Evolutionary conservation across 2,888 invertebrate genomes (phyloP), one percentile per base, ranked within the genome.

Genomic region (Lypha dubia): DNA sequence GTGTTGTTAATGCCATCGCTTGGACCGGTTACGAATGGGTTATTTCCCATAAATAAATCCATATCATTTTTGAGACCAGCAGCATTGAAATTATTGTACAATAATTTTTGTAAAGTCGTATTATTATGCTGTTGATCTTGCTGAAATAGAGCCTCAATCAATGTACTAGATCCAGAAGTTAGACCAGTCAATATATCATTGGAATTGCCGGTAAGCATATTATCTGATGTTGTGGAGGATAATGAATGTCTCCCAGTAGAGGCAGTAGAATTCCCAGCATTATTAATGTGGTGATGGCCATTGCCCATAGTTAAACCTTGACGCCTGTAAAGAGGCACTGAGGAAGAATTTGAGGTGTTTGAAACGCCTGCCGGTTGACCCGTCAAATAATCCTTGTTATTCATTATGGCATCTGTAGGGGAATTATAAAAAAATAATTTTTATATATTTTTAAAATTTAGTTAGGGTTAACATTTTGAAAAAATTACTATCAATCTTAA

Each of bases 311-410:
- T 62, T 86, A 91, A 88, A 7, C 92, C 92, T 86, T 93, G 93
- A 1, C 93, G 91, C 22, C 93, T 91, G 87, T 94, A 93, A 46
- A 94, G 89, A 3, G 94, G 94, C 74, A 93, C 92, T 4, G 93
- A 93, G 3, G 87, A 85, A 62, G 88, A 70, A 46, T 70, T 84
- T 17, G 84, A 87, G n/a, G 87, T 74, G 15, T 84, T 80, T 11
- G 87, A 62, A 67, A 84, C 87, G 28, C 86, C 84, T 20, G 74
- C 74, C 0, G 75, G 84, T 62, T 77, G 84, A 82, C 89, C 89
- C 38, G 87, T 70, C 24, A 88, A 68, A 62, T 85, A 83, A 44
- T 88, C 88, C 53, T 88, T 87, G 60, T 88, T 88, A 24, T 89
- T 89, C 63, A 87, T 67, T 17, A 87, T 22, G 5, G 85, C 46